phyloP scores from a whole-genome alignment of 2,113 vertebrate genomes.

The Chascanopsetta lugubris region DNA sequence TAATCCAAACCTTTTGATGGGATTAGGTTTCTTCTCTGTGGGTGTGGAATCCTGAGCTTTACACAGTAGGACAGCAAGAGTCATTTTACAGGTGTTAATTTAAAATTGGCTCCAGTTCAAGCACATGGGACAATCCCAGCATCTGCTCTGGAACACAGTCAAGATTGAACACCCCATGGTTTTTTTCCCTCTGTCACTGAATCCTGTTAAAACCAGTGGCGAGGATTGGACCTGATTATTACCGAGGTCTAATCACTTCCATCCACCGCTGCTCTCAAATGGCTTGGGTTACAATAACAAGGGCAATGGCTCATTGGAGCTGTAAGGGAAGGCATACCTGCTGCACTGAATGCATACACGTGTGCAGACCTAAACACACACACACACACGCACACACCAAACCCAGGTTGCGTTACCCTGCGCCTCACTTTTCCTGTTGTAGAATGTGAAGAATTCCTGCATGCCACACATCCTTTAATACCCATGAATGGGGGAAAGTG shows the following conservation, averaged over 20 bases:
- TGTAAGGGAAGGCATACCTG: slow-evolving; percentile 27
- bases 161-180: neutral
- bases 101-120: slow-evolving; percentile 12
- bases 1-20: neutral
- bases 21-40: neutral
- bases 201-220: slow-evolving; percentile 35
- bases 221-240: slow-evolving; percentile 41
- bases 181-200: slow-evolving; percentile 15
- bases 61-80: neutral
- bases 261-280: slow-evolving; percentile 44
- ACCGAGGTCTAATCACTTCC: slow-evolving; percentile 55
- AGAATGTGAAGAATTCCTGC: slow-evolving; percentile 66
- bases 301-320: slow-evolving; percentile 31
- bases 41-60: slow-evolving; percentile 14
- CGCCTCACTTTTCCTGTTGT: slow-evolving; percentile 14
- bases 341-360: slow-evolving; percentile 11
- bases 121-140: slow-evolving; percentile 2
- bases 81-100: slow-evolving; percentile 31
- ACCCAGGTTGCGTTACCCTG: slow-evolving; percentile 19
- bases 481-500: slow-evolving; percentile 27
- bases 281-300: slow-evolving; percentile 58
- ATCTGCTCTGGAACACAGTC: slow-evolving; percentile 10
- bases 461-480: slow-evolving; percentile 42
- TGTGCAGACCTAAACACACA: slow-evolving; percentile 3
- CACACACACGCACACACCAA: neutral